A percentile compares a stretch with the other conserved stretches of the same genome.
Evolutionary conservation across 2,888 invertebrate genomes (phyloP).

Genomic region (Dinocampus coccinellae): DNA sequence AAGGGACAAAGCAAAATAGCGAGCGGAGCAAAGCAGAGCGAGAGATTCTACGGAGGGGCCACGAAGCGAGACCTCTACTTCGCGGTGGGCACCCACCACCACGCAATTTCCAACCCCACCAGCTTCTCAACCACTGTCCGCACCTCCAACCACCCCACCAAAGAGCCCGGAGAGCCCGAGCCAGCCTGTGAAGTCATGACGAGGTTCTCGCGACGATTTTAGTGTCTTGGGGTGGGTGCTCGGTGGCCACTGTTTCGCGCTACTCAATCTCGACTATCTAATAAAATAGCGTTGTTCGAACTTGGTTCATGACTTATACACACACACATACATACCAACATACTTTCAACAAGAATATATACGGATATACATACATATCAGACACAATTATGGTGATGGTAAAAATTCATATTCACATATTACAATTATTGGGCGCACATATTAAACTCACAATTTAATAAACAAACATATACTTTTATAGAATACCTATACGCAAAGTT

Average conservation of each 20-base stretch:
- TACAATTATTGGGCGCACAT: not conserved
- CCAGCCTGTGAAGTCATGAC: constrained; percentile 65
- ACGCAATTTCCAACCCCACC: constrained; percentile 70
- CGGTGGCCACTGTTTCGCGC: constrained; percentile 64
- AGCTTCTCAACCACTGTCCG: constrained; percentile 69
- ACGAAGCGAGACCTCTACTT: constrained; percentile 54
- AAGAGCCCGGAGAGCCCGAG: constrained; percentile 61
- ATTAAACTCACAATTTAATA: not conserved
- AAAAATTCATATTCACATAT: not conserved
- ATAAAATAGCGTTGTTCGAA: not conserved
- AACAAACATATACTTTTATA: not conserved
- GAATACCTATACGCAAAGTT: not conserved
- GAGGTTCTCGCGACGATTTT: constrained; percentile 69
- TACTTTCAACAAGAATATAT: not conserved
- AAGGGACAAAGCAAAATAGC: not conserved
- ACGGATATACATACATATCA: not conserved
- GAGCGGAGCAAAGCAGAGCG: constrained; percentile 32
- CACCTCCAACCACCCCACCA: constrained; percentile 69
- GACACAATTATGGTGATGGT: not conserved
- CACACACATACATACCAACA: not conserved
- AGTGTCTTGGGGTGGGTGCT: constrained; percentile 69
- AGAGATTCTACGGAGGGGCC: constrained; percentile 67
- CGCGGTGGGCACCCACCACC: constrained; percentile 66
- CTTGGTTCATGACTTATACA: not conserved
- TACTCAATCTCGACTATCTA: constrained; percentile 35